Evolutionary conservation across 1,140 invertebrate genomes (phyloP).

Genomic region (Drosophila azteca): DNA sequence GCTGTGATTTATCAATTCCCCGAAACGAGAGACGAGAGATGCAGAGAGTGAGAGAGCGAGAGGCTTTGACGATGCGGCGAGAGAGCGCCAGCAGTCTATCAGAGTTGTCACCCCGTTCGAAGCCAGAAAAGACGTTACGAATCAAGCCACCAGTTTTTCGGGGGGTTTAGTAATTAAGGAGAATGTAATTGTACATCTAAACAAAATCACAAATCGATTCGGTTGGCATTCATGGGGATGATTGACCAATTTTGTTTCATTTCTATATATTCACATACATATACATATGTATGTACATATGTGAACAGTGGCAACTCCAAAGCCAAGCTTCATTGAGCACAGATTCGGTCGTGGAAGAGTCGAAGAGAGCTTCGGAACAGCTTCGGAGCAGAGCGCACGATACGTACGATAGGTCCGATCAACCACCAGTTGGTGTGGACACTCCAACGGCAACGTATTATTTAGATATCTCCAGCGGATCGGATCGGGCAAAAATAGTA

Average conservation of each 20-base stretch:
- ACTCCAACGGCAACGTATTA: conserved; percentile 52
- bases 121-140: background rate
- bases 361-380: conserved; percentile 13
- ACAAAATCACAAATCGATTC: too few relatives aligned
- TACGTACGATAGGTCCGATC: conserved; percentile 29
- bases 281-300: too few relatives aligned
- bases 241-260: background rate
- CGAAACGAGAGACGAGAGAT: conserved; percentile 23
- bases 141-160: too few relatives aligned
- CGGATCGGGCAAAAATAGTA: conserved; percentile 26
- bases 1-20: conserved; percentile 42
- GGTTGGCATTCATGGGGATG: too few relatives aligned
- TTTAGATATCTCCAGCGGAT: conserved; percentile 60
- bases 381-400: conserved; percentile 39
- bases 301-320: conserved; percentile 58
- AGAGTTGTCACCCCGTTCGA: conserved; percentile 47
- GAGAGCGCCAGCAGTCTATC: conserved; percentile 20
- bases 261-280: too few relatives aligned
- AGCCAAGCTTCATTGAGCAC: conserved; percentile 73
- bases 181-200: too few relatives aligned
- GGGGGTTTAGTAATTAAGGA: too few relatives aligned
- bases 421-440: conserved; percentile 65
- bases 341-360: conserved; percentile 31
- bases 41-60: background rate
- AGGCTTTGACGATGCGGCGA: background rate